These are phyloP conservation scores for Volucella zonaria DNA, from an alignment of 2,888 invertebrate genomes.

Conservation along the genomic window DNA sequence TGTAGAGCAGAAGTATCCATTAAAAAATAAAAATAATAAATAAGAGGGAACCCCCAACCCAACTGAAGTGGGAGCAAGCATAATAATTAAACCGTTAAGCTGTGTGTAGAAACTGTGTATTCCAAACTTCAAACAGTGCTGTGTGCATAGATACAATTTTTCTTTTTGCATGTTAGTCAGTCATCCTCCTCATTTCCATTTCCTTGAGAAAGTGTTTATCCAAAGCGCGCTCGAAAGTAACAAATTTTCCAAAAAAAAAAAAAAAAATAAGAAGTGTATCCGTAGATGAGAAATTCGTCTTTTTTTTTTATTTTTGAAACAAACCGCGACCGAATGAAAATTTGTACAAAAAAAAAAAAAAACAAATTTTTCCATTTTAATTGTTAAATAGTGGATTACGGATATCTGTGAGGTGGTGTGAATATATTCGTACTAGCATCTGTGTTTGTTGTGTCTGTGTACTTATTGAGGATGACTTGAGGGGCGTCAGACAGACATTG, in stretches of 20 bases:
- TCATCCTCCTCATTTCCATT: conserved; percentile 57
- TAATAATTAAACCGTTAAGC: conserved; percentile 62
- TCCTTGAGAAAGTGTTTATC: conserved; percentile 70
- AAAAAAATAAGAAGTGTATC: conserved; percentile 6
- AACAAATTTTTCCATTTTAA: not conserved
- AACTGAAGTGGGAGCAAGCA: conserved; percentile 10
- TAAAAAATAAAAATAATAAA: not conserved
- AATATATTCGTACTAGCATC: conserved; percentile 21
- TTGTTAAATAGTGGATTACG: conserved; percentile 1
- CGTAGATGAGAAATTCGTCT: no score
- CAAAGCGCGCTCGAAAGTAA: conserved; percentile 38
- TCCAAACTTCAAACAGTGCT: not conserved
- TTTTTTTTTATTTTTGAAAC: conserved; percentile 3
- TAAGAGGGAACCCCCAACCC: conserved; percentile 30
- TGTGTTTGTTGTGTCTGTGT: conserved; percentile 35
- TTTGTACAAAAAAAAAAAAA: conserved; percentile 15
- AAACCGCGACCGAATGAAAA: conserved; percentile 1
- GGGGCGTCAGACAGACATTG: conserved; percentile 54
- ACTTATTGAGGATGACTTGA: conserved; percentile 28
- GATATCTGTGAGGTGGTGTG: not conserved
- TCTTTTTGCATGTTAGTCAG: conserved; percentile 36
- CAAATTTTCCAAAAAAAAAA: conserved; percentile 28
- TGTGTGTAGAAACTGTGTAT: conserved; percentile 33
- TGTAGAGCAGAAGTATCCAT: conserved; percentile 41
- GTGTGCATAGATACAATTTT: conserved; percentile 43